phyloP scores from a whole-genome alignment of 2,797 vertebrate genomes.

The Phaenicophaeus curvirostris region DNA sequence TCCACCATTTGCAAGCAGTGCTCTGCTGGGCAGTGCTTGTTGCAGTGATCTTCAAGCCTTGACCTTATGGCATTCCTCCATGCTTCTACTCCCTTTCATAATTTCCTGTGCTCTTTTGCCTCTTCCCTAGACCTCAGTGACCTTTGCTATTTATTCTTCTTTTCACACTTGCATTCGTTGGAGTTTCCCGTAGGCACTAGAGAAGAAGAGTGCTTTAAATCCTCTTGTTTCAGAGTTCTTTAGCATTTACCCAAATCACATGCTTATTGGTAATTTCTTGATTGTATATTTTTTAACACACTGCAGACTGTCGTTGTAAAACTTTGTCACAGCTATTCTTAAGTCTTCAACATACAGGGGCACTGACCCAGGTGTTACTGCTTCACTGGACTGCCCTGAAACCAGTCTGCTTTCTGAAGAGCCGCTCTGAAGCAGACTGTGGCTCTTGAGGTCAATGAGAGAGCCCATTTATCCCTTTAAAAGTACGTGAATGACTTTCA shows the following conservation, averaged over 20 bases:
- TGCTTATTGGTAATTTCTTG: not conserved
- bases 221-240: not conserved
- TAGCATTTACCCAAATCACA: not conserved
- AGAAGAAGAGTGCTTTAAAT: not conserved
- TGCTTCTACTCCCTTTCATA: not conserved
- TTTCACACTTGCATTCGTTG: not conserved
- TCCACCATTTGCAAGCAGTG: not conserved
- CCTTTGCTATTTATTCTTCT: not conserved
- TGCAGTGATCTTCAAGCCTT: not conserved
- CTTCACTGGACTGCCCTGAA: not conserved
- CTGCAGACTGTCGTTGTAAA: too few species aligned
- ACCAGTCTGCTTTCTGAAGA: not conserved
- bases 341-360: not conserved
- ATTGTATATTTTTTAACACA: accelerated
- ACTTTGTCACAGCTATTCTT: not conserved
- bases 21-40: not conserved
- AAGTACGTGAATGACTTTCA: not conserved
- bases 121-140: not conserved
- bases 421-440: not conserved
- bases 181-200: not conserved
- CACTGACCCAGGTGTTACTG: not conserved
- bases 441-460: not conserved
- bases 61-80: not conserved
- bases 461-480: not conserved
- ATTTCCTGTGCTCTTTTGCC: not conserved